Evolutionary conservation across 2,797 vertebrate genomes (phyloP).

Genomic region (Pseudotriccus pelzelni): DNA sequence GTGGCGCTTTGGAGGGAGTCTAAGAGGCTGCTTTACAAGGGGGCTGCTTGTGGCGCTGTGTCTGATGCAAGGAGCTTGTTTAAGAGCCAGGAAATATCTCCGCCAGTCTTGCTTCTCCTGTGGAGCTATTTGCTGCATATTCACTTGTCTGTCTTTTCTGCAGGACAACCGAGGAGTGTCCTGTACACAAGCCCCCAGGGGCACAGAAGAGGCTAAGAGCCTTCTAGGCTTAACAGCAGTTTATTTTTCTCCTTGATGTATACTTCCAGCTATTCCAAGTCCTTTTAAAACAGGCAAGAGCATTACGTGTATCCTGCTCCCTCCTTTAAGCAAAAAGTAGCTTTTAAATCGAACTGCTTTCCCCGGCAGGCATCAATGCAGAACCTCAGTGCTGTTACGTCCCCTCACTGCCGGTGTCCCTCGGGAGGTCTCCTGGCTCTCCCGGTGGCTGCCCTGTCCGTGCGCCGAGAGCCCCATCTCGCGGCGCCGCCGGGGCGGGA

Average conservation of each 20-base stretch:
- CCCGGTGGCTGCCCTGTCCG: fast-evolving
- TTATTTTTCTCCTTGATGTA: not conserved
- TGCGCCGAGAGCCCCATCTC: conserved; percentile 4
- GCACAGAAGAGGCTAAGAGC: too few species aligned
- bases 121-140: not conserved
- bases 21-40: not conserved
- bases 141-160: not conserved
- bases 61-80: not conserved
- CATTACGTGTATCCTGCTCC: fast-evolving
- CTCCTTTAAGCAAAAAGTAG: not conserved
- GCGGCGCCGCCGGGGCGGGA: not conserved
- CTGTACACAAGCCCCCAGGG: not conserved
- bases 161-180: not conserved
- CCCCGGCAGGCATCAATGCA: fast-evolving
- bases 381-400: fast-evolving
- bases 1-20: not conserved
- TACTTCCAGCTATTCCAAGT: not conserved
- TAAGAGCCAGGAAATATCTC: not conserved
- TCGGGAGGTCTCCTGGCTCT: fast-evolving
- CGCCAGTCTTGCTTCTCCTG: not conserved
- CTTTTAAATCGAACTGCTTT: not conserved
- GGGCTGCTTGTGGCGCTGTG: not conserved
- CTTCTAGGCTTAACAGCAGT: not conserved
- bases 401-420: fast-evolving
- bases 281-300: not conserved